Conservation (phyloP, 2,113 vertebrate species). For the Spilogale gracilis region DNA sequence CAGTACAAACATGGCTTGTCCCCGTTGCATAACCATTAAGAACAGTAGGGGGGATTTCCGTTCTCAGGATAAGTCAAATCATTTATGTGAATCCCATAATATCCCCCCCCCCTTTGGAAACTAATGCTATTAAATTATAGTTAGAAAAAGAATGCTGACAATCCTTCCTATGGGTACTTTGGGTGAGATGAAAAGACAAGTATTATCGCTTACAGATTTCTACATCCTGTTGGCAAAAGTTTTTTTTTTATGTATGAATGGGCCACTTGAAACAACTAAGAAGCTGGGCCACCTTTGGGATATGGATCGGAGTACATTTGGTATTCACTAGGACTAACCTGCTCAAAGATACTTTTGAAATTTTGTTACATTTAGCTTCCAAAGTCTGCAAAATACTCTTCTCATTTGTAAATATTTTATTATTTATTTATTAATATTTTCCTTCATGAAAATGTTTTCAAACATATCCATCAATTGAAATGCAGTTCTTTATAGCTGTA, state of each 20-base stretch:
- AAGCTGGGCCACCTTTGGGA: background rate
- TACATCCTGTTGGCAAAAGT: background rate
- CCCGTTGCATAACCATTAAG: constrained; percentile 55
- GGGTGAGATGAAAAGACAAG: constrained; percentile 36
- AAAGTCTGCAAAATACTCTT: background rate
- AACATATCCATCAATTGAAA: background rate
- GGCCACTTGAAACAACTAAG: background rate
- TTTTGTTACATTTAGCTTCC: background rate
- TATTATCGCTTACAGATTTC: background rate
- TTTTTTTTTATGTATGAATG: constrained; percentile 27
- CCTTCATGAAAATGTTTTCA: background rate
- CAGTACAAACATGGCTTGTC: constrained; percentile 40
- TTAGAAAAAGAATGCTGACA: constrained; percentile 56
- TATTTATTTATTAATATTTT: background rate
- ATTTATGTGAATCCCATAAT: constrained; percentile 75
- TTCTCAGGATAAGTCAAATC: constrained; percentile 72
- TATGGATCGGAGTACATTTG: background rate
- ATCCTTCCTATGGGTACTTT: constrained; percentile 23
- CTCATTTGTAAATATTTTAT: background rate
- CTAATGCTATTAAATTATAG: constrained; percentile 70
- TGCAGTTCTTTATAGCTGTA: background rate
- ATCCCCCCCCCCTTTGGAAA: constrained; percentile 74
- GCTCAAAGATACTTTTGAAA: background rate
- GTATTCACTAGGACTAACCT: background rate
- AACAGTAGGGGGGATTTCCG: constrained; percentile 74